Evolutionary conservation across 2,888 invertebrate genomes (phyloP), one percentile per base, ranked within the genome.

Genomic region (Caenorhabditis wallacei): DNA sequence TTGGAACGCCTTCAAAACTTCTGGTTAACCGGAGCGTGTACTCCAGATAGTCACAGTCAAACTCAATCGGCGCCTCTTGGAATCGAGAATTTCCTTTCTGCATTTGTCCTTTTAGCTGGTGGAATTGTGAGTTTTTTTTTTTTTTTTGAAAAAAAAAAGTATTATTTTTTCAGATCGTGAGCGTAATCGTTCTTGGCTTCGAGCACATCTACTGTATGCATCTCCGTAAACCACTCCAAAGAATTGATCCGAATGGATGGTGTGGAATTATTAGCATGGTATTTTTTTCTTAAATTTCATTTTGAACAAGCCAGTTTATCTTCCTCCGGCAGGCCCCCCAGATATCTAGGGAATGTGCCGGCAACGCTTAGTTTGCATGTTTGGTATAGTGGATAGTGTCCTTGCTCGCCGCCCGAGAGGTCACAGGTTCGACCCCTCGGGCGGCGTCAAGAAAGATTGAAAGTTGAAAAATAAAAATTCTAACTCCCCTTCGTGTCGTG

Each of bases 141-240:
- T n/a, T 35, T 51, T 20, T 51, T 20, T 20, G 10, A 2, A 8
- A 22, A 26, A 66, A 4, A n/a, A 26, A 11, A 35, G 35, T 7
- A 35, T 4, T 35, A 35, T 0, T 11, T 1, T 74, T 89, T 54
- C 96, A 98, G 89, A 94, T 97, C 82, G 94, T 98, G 87, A 96
- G 97, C 0, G 95, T 96, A 0, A 93, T 96, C 30, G 94, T 98
- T 72, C 94, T 98, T 82, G 94, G 96, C 61, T 93, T 97, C 80
- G 98, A 99, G 93, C 96, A 97, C 93, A 94, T 97, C 81, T 99
- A 98, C 93, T 98, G 97, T 93, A 95, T 96, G 91, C 98, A 97
- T 93, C 94, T 97, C 89, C 94, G 97, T 70, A 95, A 90, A 72
- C 90, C 96, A 90, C 94, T 97, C 88, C 96, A 96, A 84, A 96